Conservation (phyloP, 1,140 invertebrate genomes). For the Cardiocondyla obscurior region DNA sequence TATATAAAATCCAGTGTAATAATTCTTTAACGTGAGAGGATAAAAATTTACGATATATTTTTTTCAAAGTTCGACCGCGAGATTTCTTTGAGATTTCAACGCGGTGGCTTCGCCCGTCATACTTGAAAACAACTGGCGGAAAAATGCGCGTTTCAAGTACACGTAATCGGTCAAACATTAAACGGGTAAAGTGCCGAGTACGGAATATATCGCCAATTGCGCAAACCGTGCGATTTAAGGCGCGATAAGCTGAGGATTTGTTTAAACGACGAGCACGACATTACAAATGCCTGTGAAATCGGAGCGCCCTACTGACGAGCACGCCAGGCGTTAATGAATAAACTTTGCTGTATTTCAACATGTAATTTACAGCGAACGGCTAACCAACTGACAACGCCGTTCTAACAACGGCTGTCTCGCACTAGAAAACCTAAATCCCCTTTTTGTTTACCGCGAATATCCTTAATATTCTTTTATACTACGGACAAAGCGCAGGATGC, state of each 20-base stretch:
- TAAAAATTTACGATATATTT: not conserved
- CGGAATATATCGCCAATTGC: slow-evolving; percentile 14
- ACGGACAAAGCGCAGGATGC: slow-evolving; percentile 46
- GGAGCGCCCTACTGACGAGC: not conserved
- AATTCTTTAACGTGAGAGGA: not conserved
- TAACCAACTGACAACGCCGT: slow-evolving; percentile 62
- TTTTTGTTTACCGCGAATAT: slow-evolving; percentile 60
- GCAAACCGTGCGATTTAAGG: not conserved
- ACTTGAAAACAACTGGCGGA: not conserved
- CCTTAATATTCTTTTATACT: slow-evolving; percentile 54
- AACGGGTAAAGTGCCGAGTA: not conserved
- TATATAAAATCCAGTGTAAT: not conserved
- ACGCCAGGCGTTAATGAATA: slow-evolving; percentile 54
- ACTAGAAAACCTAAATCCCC: slow-evolving; percentile 39
- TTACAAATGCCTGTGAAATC: slow-evolving; percentile 14
- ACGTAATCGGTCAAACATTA: not conserved
- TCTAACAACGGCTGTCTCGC: slow-evolving; percentile 59
- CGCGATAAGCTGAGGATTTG: slow-evolving; percentile 31
- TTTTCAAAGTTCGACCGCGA: not conserved
- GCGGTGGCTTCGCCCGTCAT: not conserved
- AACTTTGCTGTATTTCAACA: slow-evolving; percentile 58
- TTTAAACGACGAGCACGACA: slow-evolving; percentile 22
- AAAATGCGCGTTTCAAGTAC: not conserved
- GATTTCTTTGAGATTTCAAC: not conserved
- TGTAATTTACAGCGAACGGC: slow-evolving; percentile 53